Percentiles rank a stretch among this genome's conserved stretches.
These are phyloP conservation scores for Bos javanicus DNA, from an alignment of 2,113 vertebrate genomes.

Conservation along the genomic window DNA sequence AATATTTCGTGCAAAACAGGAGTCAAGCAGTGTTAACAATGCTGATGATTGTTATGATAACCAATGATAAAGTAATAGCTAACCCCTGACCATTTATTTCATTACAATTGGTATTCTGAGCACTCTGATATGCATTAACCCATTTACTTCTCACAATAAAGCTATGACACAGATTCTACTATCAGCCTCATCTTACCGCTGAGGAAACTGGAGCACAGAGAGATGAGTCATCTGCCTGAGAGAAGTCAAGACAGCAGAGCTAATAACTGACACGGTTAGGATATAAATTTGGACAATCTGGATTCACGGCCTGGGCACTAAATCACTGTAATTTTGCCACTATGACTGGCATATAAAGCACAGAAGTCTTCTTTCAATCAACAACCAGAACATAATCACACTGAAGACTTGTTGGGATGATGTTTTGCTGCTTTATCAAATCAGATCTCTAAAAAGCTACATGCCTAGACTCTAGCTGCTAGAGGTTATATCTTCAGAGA, in stretches of 20 bases:
- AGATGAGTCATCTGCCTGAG: background rate
- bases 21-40: background rate
- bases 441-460: conserved; percentile 5
- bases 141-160: conserved; percentile 18
- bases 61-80: background rate
- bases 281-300: background rate
- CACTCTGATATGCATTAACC: background rate
- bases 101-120: background rate
- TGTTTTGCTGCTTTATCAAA: background rate
- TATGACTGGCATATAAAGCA: background rate
- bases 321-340: background rate
- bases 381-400: background rate
- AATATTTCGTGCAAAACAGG: conserved; percentile 7
- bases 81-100: background rate
- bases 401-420: background rate
- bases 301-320: background rate
- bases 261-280: background rate
- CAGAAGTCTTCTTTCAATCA: background rate
- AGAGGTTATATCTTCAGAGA: background rate
- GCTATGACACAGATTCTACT: background rate
- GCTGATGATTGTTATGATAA: background rate
- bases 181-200: background rate
- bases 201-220: background rate
- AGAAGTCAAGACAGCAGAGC: background rate
- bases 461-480: background rate